A percentile compares a stretch with the other conserved stretches of the same genome.
Conservation (phyloP, 1,140 invertebrate species). For the Leguminivora glycinivorella region DNA sequence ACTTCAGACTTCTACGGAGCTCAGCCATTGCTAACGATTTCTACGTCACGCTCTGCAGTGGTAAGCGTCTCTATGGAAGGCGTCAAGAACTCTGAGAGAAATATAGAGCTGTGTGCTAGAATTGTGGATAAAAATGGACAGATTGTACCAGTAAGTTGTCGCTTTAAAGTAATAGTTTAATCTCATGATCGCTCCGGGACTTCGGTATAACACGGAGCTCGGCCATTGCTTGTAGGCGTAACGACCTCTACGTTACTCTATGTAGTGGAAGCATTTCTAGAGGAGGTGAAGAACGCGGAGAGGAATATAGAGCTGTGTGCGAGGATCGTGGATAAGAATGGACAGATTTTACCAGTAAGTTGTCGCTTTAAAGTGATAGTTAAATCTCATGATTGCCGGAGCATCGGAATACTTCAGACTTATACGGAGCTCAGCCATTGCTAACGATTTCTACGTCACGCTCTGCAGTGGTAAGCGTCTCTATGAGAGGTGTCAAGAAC, state of each 20-base stretch:
- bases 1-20: too few relatives aligned
- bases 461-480: slow-evolving; percentile 90
- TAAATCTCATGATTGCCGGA: slow-evolving; percentile 30
- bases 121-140: slow-evolving; percentile 91
- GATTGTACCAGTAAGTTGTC: slow-evolving; percentile 83
- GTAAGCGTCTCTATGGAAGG: slow-evolving; percentile 91
- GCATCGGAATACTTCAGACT: too few relatives aligned
- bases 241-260: slow-evolving; percentile 95
- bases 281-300: slow-evolving; percentile 91
- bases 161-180: too few relatives aligned
- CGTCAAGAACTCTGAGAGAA: slow-evolving; percentile 91
- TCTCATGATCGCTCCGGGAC: too few relatives aligned
- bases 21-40: too few relatives aligned
- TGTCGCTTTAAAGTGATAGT: too few relatives aligned
- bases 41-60: slow-evolving; percentile 91
- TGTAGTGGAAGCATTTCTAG: slow-evolving; percentile 90
- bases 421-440: too few relatives aligned
- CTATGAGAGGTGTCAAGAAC: slow-evolving; percentile 88
- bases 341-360: slow-evolving; percentile 84
- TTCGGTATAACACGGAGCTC: too few relatives aligned
- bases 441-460: slow-evolving; percentile 97
- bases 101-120: slow-evolving; percentile 92
- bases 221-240: too few relatives aligned
- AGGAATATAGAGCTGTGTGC: slow-evolving; percentile 95
- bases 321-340: slow-evolving; percentile 89